Conservation (phyloP, 2,113 vertebrate genomes). For the Scomber colias region DNA sequence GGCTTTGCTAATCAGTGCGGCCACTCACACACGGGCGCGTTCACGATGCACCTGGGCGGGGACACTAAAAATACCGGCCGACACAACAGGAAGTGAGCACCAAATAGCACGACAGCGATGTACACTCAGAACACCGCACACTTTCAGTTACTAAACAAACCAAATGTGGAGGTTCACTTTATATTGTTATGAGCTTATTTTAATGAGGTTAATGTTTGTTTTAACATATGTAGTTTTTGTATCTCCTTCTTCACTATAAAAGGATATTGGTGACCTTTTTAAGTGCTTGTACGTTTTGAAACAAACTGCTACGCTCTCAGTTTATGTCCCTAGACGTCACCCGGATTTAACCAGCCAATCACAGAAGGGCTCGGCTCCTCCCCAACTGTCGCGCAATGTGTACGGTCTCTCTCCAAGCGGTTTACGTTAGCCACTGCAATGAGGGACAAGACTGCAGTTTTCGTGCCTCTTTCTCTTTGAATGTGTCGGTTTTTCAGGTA, state of each 20-base stretch:
- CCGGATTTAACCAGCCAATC: conserved; percentile 54
- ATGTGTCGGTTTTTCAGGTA: conserved; percentile 73
- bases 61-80: conserved; percentile 9
- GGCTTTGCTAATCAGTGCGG: conserved; percentile 81
- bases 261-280: background rate
- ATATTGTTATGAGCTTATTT: fast-evolving
- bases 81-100: conserved; percentile 42
- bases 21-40: conserved; percentile 70
- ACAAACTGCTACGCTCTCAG: background rate
- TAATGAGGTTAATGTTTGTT: fast-evolving
- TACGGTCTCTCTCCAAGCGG: background rate
- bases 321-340: background rate
- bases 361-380: background rate
- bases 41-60: conserved; percentile 61
- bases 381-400: conserved; percentile 73
- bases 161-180: background rate
- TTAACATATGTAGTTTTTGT: fast-evolving
- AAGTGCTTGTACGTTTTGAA: background rate
- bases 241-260: background rate
- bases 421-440: conserved; percentile 72
- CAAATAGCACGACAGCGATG: background rate
- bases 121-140: background rate
- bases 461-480: conserved; percentile 41
- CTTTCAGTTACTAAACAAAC: background rate
- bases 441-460: conserved; percentile 40